Percentiles rank a stretch among this genome's conserved stretches.
phyloP scores from a whole-genome alignment of 2,888 invertebrate genomes.

The Pyrgus malvae region DNA sequence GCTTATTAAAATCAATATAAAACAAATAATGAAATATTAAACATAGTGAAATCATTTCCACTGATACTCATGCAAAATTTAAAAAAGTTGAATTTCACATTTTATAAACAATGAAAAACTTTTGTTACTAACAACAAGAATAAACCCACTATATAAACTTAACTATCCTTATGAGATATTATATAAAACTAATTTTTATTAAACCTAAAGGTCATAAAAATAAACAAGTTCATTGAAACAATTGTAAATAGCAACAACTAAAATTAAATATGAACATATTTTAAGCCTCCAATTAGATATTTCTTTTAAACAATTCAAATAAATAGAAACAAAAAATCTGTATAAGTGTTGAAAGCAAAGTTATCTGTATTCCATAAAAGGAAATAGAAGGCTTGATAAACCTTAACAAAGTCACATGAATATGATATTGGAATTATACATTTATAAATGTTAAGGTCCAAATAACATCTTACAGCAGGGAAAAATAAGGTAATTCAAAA shows the following conservation, averaged over 20 bases:
- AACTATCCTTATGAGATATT: slow-evolving; percentile 18
- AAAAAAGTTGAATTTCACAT: too few relatives aligned
- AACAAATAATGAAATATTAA: too few relatives aligned
- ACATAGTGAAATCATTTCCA: too few relatives aligned
- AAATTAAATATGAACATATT: slow-evolving; percentile 44
- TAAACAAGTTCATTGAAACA: slow-evolving; percentile 50
- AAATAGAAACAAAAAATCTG: slow-evolving; percentile 51
- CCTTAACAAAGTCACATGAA: too few relatives aligned
- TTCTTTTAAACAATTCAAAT: slow-evolving; percentile 57
- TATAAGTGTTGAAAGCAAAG: not conserved
- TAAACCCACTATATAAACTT: slow-evolving; percentile 21
- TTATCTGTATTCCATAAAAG: slow-evolving; percentile 1
- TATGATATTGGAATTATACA: too few relatives aligned
- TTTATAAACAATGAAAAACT: too few relatives aligned
- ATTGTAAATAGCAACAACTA: slow-evolving; percentile 77
- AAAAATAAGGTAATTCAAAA: not conserved
- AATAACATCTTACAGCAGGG: not conserved
- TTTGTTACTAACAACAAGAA: slow-evolving; percentile 13
- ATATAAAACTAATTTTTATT: slow-evolving; percentile 16
- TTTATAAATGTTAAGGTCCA: too few relatives aligned
- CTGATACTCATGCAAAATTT: too few relatives aligned
- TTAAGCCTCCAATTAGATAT: slow-evolving; percentile 69
- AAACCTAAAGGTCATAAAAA: slow-evolving; percentile 27
- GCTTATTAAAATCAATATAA: too few relatives aligned
- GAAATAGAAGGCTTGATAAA: slow-evolving; percentile 19